Percentiles rank a stretch among this genome's conserved stretches.
Conservation (phyloP, 2,113 vertebrate species). For the Oceanodroma tethys region DNA sequence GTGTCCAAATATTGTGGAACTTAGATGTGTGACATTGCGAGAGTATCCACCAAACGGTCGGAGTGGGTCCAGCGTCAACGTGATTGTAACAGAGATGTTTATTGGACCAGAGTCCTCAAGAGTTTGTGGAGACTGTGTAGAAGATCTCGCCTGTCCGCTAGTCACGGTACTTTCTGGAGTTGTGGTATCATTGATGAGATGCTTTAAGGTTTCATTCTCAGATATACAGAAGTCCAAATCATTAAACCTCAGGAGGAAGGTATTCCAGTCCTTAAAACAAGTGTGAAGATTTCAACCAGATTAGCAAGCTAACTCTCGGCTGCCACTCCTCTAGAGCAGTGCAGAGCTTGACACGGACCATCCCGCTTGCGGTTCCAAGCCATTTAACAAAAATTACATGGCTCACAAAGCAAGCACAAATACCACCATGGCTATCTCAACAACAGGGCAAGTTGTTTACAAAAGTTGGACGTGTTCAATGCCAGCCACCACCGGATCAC, state of each 20-base stretch:
- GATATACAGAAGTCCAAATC: constrained; percentile 97
- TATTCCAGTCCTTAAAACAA: constrained; percentile 91
- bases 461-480: accelerated
- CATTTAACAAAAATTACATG: not conserved
- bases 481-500: not conserved
- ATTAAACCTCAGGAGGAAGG: constrained; percentile 92
- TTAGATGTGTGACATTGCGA: constrained; percentile 93
- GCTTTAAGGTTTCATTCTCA: constrained; percentile 96
- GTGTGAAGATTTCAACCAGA: not conserved
- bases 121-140: constrained; percentile 85
- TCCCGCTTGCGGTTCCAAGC: not conserved
- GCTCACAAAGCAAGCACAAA: not conserved
- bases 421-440: not conserved
- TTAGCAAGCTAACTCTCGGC: not conserved
- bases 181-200: constrained; percentile 89
- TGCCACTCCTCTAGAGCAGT: not conserved
- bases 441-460: not conserved
- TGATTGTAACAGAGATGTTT: constrained; percentile 95
- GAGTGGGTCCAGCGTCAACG: constrained; percentile 90
- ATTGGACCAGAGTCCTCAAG: constrained; percentile 89
- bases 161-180: constrained; percentile 88
- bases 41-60: constrained; percentile 92
- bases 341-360: not conserved
- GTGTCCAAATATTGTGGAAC: constrained; percentile 88
- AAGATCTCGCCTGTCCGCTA: constrained; percentile 84